These are phyloP conservation scores for Idaea straminata DNA, from an alignment of 2,888 invertebrate genomes.

Conservation along the genomic window DNA sequence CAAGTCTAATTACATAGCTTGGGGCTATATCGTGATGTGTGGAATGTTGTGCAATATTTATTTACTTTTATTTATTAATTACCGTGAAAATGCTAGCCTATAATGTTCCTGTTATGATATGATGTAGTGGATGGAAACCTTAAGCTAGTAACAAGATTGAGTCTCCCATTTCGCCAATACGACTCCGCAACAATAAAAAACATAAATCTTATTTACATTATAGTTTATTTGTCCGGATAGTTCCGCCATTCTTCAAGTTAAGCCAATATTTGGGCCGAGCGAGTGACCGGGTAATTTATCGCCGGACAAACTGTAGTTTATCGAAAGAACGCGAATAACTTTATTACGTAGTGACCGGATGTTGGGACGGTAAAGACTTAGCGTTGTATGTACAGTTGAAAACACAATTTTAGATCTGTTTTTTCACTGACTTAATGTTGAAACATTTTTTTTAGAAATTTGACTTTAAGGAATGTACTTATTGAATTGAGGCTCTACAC, in stretches of 20 bases:
- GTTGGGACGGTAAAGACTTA: slow-evolving; percentile 43
- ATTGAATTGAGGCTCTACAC: too few relatives aligned
- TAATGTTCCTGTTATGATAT: not conserved
- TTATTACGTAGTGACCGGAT: slow-evolving; percentile 80
- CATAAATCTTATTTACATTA: slow-evolving; percentile 33
- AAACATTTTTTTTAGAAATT: not conserved
- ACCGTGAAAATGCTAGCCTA: too few relatives aligned
- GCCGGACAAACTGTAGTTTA: slow-evolving; percentile 77
- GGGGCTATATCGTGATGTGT: too few relatives aligned
- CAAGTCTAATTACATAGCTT: too few relatives aligned
- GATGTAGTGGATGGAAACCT: not conserved
- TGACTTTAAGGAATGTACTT: not conserved
- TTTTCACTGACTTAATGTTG: not conserved
- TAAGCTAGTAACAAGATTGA: not conserved
- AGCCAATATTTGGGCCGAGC: slow-evolving; percentile 75
- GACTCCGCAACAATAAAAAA: slow-evolving; percentile 12
- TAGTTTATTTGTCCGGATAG: slow-evolving; percentile 42
- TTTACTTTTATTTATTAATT: too few relatives aligned
- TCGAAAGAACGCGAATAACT: slow-evolving; percentile 79
- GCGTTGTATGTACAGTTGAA: slow-evolving; percentile 32
- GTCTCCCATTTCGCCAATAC: not conserved
- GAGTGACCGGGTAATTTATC: slow-evolving; percentile 76
- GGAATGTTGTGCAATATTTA: too few relatives aligned
- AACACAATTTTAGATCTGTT: slow-evolving; percentile 26
- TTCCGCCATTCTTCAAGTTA: slow-evolving; percentile 69